Base-by-base conservation (phyloP, 2,113 vertebrate genomes). In the Raja brachyura region DNA sequence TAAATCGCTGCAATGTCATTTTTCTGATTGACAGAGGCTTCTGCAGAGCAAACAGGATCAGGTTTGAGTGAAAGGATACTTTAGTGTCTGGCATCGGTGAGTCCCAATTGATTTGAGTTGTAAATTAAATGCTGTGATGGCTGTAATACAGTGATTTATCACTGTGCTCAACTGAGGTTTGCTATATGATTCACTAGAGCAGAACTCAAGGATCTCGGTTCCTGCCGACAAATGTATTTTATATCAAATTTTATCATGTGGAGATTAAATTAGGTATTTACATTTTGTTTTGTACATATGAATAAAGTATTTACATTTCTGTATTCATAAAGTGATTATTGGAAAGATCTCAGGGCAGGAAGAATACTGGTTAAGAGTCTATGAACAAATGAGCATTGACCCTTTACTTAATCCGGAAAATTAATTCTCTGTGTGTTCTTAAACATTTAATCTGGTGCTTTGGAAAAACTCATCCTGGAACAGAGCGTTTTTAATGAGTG, bases 61-160 rank as follows among this genome's bases (percentile, higher is more conserved):
- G 66, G 31, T 92, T 73, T 92, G 68, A 92, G 66, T 74, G 90
- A 92, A 66, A 92, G 90, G 70, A 73, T 92, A 92, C 48, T 88
- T 88, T 92, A 92, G 90, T 48, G 68, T 70, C 31, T 74, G 90
- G 90, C 90, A 73, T 92, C 66, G 5, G 66, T 74, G 66, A 73
- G 4, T 88, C 90, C 90, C 90, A 28, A 74, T 73, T 92, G 90
- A 92, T 92, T 92, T 92, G 90, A 92, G 90, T 92, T 92, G 90
- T 92, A 92, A 92, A 92, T 92, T 92, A 92, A 92, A 92, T 68
- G 90, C 39, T 92, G 66, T n/a, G 90, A 92, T 92, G 39, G 90
- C 66, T 63, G 83, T 88, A 88, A 88, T 88, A n/a, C 83, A 88
- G 66, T 92, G 90, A 92, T 92, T 73, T 92, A 92, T 92, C 63